Conservation (phyloP, 2,888 invertebrate genomes). For the Lathronympha strigana region DNA sequence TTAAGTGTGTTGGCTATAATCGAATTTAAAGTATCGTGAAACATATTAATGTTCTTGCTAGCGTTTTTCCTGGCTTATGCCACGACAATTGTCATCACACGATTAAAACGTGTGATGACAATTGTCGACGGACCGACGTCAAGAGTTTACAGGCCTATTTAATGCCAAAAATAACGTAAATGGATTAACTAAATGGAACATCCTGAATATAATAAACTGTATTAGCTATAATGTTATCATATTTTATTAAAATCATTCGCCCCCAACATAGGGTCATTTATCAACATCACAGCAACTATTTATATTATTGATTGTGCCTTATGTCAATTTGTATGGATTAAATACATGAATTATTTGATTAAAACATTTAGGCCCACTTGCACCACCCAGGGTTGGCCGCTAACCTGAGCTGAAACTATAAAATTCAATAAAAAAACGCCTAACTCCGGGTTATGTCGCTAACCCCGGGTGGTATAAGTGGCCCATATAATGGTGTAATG, state of each 20-base stretch:
- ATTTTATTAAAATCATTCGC: slow-evolving; percentile 52
- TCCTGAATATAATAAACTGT: slow-evolving; percentile 2
- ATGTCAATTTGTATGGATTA: slow-evolving; percentile 1
- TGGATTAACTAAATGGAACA: background rate
- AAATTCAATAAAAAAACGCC: too few species aligned
- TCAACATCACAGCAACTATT: slow-evolving; percentile 21
- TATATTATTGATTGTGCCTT: slow-evolving; percentile 24
- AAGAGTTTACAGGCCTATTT: background rate
- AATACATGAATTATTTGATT: slow-evolving; percentile 15
- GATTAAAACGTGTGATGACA: background rate
- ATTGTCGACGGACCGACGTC: background rate
- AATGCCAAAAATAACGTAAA: background rate
- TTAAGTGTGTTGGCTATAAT: too few species aligned
- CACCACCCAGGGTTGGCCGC: too few species aligned
- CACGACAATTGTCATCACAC: too few species aligned
- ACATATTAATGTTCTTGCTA: too few species aligned
- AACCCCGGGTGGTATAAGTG: too few species aligned
- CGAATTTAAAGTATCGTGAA: too few species aligned
- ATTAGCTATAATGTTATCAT: slow-evolving; percentile 40
- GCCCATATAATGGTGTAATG: background rate
- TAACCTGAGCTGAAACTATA: too few species aligned
- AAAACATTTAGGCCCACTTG: too few species aligned
- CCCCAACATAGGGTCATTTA: slow-evolving; percentile 46
- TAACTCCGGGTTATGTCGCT: too few species aligned
- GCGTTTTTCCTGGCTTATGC: too few species aligned